A percentile compares a stretch with the other conserved stretches of the same genome.
Conservation (phyloP, 2,113 vertebrate species). For the Gallinago media region DNA sequence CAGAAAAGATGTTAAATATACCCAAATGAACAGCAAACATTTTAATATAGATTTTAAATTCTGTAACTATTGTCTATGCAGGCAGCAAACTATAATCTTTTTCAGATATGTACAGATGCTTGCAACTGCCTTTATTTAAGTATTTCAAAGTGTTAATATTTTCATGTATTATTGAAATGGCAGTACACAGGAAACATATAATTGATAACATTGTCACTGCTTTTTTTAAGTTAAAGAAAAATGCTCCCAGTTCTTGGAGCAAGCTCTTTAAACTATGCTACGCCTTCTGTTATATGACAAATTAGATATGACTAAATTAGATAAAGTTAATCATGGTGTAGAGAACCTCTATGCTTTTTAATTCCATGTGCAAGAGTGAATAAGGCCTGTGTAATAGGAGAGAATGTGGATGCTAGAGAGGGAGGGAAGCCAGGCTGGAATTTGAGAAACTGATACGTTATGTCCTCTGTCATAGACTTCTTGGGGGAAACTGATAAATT, state of each 20-base stretch:
- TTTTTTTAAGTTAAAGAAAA: conserved; percentile 12
- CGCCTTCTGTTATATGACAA: neutral
- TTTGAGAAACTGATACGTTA: neutral
- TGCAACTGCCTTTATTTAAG: neutral
- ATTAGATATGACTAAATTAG: neutral
- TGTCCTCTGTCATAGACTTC: neutral
- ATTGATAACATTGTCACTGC: neutral
- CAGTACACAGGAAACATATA: neutral
- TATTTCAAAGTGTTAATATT: neutral
- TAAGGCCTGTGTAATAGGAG: neutral
- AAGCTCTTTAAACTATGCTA: neutral
- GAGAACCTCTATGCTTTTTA: neutral
- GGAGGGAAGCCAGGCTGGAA: neutral
- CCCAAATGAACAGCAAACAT: neutral
- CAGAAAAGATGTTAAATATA: neutral
- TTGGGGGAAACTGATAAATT: neutral
- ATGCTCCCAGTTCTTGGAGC: neutral
- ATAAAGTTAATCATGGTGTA: neutral
- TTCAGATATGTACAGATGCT: neutral
- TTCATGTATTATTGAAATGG: conserved; percentile 15
- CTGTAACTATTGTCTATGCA: neutral
- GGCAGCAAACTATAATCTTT: neutral
- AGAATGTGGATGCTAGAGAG: neutral
- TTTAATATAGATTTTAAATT: conserved; percentile 10
- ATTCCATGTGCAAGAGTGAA: neutral